Base-by-base conservation (phyloP, 2,888 invertebrate species). In the Trichacis sp. region DNA sequence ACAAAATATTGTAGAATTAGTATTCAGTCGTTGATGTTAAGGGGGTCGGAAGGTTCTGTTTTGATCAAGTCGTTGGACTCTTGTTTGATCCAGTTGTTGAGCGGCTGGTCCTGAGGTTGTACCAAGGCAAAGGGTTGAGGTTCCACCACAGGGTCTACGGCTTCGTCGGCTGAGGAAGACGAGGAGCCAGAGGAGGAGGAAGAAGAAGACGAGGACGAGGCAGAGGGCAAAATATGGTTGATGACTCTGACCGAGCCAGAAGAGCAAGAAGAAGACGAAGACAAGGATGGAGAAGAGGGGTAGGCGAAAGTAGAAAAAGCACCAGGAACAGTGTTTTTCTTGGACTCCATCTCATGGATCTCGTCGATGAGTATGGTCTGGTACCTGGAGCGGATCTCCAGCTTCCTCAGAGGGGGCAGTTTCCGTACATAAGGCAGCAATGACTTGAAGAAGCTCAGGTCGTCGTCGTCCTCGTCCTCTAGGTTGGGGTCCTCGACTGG, bases 361-460 rank as follows among this genome's bases (percentile, higher is more conserved):
- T 63, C 63, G 15, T 60, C 62, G n/a, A 67, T 67, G 1, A 67
- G 30, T 24, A 67, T 67, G 29, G 62, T 53, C 18, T 66, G 66
- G 17, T 66, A 66, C 36, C 61, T 54, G 1, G 62, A 62, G 1
- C 66, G 38, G 14, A 66, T 55, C 9, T 66, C 58, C 9, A 66
- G 43, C 17, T 66, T 66, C 15, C 61, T 66, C 11, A 66, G 30
- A 6, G 66, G 66, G 1, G 66, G 66, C 11, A 66, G 24, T 40
- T 55, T 68, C 6, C 63, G 59, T 24, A 68, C 64, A 14, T 63
- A 67, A 1, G 67, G 67, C 20, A 67, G 38, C 33, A 63, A 19
- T 1, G 63, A 63, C 30, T 67, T 63, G 12, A 67, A 67, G 24
- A 67, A 67, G 19, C 20, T 67, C 18, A 67, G 43, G 40, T 67